Conservation (phyloP, 2,113 vertebrate genomes). For the Tor tambroides region DNA sequence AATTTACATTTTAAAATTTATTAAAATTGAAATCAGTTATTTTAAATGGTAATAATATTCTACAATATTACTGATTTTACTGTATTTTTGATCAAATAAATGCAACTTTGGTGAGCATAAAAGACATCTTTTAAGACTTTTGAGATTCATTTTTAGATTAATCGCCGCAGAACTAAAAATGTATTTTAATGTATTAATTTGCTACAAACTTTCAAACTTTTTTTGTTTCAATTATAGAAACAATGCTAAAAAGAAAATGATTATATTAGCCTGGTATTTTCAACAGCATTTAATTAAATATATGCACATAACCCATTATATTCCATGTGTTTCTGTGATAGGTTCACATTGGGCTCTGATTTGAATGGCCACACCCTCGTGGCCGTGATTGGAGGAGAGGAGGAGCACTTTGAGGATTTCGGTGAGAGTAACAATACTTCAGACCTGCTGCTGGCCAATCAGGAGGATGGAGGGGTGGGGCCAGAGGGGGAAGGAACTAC, state of each 20-base stretch:
- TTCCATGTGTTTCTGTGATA: constrained; percentile 59
- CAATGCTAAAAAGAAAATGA: neutral
- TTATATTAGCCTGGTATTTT: too few relatives aligned
- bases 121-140: neutral
- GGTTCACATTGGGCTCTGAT: constrained; percentile 84
- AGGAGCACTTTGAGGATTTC: constrained; percentile 98
- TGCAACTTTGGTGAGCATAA: too few relatives aligned
- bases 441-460: constrained; percentile 81
- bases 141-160: neutral
- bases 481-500: constrained; percentile 56
- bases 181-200: neutral
- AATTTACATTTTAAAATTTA: too few relatives aligned
- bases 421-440: constrained; percentile 86
- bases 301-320: neutral
- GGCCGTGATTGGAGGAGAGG: constrained; percentile 87
- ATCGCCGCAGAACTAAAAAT: neutral
- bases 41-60: too few relatives aligned
- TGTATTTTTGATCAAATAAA: too few relatives aligned
- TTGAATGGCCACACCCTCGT: constrained; percentile 82
- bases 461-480: constrained; percentile 64
- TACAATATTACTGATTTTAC: too few relatives aligned
- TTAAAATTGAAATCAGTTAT: too few relatives aligned
- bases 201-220: neutral
- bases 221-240: too few relatives aligned
- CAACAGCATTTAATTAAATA: neutral